These are phyloP conservation scores for Monodelphis domestica DNA, from an alignment of 2,797 vertebrate species.

Conservation along the genomic window DNA sequence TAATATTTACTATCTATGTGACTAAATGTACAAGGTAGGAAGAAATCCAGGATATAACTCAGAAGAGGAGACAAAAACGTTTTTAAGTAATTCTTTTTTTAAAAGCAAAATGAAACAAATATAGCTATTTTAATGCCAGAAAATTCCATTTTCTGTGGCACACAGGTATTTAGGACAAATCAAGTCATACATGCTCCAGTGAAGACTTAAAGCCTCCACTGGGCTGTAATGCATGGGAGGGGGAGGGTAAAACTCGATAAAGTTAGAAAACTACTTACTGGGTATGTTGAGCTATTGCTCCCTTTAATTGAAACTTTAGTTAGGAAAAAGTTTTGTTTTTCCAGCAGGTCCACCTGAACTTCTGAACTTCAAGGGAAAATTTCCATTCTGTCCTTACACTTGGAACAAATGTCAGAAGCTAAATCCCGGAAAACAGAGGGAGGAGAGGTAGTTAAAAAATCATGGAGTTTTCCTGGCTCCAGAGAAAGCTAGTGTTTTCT, in stretches of 20 bases:
- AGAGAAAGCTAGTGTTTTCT: conserved; percentile 37
- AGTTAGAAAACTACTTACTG: neutral
- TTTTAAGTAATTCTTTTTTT: neutral
- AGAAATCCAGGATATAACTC: too few species aligned
- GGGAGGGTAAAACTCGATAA: neutral
- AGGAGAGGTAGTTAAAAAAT: conserved; percentile 50
- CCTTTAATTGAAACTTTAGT: conserved; percentile 70
- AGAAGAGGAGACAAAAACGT: neutral
- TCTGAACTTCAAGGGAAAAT: conserved; percentile 50
- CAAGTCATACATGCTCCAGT: neutral
- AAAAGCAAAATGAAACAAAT: too few species aligned
- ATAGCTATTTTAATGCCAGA: neutral
- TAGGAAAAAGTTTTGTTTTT: conserved; percentile 66
- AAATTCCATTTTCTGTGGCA: neutral
- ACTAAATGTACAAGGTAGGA: neutral
- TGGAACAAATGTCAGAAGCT: conserved; percentile 40
- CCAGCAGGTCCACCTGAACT: conserved; percentile 61
- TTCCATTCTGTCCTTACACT: conserved; percentile 48
- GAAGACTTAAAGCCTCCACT: neutral
- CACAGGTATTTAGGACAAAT: neutral
- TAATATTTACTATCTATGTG: neutral
- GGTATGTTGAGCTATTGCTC: conserved; percentile 43
- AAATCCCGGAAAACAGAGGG: conserved; percentile 27
- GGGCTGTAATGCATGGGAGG: neutral
- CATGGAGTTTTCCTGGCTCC: conserved; percentile 36